A percentile compares a stretch with the other conserved stretches of the same genome.
Conservation (phyloP, 2,797 vertebrate species). For the Amblyopsis hoosieri region DNA sequence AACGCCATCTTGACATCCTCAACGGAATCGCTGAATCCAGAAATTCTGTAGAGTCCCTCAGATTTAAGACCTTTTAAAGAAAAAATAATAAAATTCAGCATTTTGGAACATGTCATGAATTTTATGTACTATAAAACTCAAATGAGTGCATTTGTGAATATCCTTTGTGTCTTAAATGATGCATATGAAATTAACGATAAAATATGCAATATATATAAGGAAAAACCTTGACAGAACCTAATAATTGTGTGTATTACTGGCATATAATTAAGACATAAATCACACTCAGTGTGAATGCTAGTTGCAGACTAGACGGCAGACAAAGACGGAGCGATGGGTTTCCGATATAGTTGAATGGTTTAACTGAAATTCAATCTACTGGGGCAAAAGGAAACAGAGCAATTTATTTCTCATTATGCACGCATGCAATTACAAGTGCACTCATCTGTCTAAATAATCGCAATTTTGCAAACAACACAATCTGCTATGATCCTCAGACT, state of each 20-base stretch:
- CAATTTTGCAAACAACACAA: constrained; percentile 11
- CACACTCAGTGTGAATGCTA: constrained; percentile 56
- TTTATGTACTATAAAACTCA: constrained; percentile 3
- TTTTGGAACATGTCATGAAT: constrained; percentile 36
- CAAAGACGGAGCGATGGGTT: constrained; percentile 52
- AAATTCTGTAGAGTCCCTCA: constrained; percentile 97
- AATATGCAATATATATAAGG: constrained; percentile 48
- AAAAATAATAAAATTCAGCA: constrained; percentile 38
- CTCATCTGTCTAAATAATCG: constrained; percentile 53
- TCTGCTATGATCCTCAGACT: constrained; percentile 34
- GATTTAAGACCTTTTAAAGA: constrained; percentile 88
- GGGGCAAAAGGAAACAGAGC: constrained; percentile 65
- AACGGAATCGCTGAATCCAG: constrained; percentile 96
- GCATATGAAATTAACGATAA: constrained; percentile 53
- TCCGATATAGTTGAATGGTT: constrained; percentile 62
- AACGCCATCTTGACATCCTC: constrained; percentile 98
- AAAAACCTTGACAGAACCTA: constrained; percentile 56
- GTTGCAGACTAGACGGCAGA: constrained; percentile 58
- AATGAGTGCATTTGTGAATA: constrained; percentile 48
- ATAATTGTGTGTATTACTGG: constrained; percentile 67
- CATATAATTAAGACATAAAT: constrained; percentile 78
- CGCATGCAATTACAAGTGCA: constrained; percentile 62
- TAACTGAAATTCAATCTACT: constrained; percentile 67
- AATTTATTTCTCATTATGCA: constrained; percentile 68
- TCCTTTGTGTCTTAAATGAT: constrained; percentile 56